These are phyloP conservation scores for Varanus komodoensis DNA, from an alignment of 2,113 vertebrate species.

Conservation along the genomic window DNA sequence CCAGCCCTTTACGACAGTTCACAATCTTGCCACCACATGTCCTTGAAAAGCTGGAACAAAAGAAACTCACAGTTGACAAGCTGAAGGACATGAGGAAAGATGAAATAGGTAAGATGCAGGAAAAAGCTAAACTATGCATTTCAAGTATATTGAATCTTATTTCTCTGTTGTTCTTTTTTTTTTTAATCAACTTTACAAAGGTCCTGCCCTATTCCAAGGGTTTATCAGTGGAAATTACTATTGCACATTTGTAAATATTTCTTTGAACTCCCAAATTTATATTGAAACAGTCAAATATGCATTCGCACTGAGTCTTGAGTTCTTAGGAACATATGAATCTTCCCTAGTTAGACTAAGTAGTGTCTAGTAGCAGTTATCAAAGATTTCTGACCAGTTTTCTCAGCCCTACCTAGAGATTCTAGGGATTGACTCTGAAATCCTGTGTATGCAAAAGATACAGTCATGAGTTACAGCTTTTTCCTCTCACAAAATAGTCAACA, in stretches of 20 bases:
- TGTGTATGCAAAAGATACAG: not conserved
- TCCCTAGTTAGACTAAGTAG: not conserved
- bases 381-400: not conserved
- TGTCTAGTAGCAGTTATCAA: not conserved
- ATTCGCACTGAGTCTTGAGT: not conserved
- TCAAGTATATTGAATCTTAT: not conserved
- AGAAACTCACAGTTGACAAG: slow-evolving; percentile 93
- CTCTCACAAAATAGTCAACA: not conserved
- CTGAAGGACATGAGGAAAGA: slow-evolving; percentile 98
- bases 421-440: not conserved
- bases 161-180: not conserved
- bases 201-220: not conserved
- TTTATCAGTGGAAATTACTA: not conserved
- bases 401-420: not conserved
- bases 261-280: not conserved
- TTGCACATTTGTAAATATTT: not conserved
- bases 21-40: slow-evolving; percentile 84
- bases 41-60: slow-evolving; percentile 91
- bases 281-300: not conserved
- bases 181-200: too few species aligned
- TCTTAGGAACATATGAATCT: not conserved
- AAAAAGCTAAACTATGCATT: slow-evolving; percentile 11
- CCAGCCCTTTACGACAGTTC: slow-evolving; percentile 94
- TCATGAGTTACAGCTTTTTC: not conserved
- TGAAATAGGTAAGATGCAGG: slow-evolving; percentile 90